Percentiles rank a stretch among this genome's conserved stretches.
Evolutionary conservation across 2,797 vertebrate genomes (phyloP).

Genomic region (Sebastes steindachneri): DNA sequence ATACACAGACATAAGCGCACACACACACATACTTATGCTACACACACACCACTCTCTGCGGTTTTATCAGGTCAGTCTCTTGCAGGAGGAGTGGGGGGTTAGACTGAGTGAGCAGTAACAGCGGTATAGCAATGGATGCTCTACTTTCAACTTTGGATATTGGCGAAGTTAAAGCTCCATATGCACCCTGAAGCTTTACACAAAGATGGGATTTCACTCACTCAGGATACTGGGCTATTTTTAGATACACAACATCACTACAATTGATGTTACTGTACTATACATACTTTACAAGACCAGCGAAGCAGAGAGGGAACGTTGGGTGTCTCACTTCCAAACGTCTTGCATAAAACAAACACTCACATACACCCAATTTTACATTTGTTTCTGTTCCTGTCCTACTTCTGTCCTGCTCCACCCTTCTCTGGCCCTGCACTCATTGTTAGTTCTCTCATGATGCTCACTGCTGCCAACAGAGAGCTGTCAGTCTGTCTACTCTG

Average conservation of each 20-base stretch:
- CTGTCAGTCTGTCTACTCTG: not conserved
- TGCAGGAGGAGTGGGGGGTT: constrained; percentile 40
- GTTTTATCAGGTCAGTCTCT: constrained; percentile 75
- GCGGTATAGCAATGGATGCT: constrained; percentile 57
- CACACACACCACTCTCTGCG: constrained; percentile 44
- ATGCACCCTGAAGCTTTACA: constrained; percentile 24
- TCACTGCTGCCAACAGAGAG: constrained; percentile 18
- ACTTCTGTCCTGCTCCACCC: constrained; percentile 6
- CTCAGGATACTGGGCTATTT: not conserved
- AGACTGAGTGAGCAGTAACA: constrained; percentile 53
- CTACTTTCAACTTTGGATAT: constrained; percentile 65
- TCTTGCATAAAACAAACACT: not conserved
- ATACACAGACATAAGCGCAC: constrained; percentile 37
- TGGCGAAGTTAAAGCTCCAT: constrained; percentile 20
- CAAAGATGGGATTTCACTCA: constrained; percentile 10
- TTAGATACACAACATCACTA: not conserved
- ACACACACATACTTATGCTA: constrained; percentile 22
- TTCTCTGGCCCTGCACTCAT: not conserved
- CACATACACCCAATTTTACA: not conserved
- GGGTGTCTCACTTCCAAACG: not conserved
- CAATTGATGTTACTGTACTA: not conserved
- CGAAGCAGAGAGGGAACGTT: not conserved
- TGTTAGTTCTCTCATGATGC: constrained; percentile 18
- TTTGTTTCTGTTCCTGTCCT: not conserved
- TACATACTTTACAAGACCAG: not conserved